Percentiles rank a stretch among this genome's conserved stretches.
These are phyloP conservation scores for Speoplatyrhinus poulsoni DNA, from an alignment of 2,113 vertebrate species.

Conservation along the genomic window DNA sequence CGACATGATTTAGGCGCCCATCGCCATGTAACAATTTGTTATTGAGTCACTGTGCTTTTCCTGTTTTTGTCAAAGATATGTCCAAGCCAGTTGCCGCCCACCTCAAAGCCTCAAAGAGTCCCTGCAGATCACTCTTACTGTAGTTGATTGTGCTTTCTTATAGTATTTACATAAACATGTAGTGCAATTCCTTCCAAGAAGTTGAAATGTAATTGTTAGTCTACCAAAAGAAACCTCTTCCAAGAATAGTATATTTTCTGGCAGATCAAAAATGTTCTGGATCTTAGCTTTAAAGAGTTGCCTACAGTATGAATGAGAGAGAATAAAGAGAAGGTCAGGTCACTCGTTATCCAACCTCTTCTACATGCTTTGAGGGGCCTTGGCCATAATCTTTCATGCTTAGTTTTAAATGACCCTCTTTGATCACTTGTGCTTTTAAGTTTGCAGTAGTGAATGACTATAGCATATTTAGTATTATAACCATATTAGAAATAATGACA, in stretches of 20 bases:
- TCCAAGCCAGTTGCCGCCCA: not conserved
- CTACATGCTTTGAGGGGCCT: too few species aligned
- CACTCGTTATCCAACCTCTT: not conserved
- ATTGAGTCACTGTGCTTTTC: slow-evolving; percentile 31
- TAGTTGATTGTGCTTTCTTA: slow-evolving; percentile 11
- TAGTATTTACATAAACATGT: not conserved
- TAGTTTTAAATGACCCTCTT: not conserved
- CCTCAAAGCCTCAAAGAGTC: slow-evolving; percentile 13
- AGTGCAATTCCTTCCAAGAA: not conserved
- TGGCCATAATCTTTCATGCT: not conserved
- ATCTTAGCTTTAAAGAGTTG: not conserved
- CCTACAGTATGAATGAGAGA: not conserved
- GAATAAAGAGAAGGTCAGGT: not conserved
- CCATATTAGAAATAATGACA: too few species aligned
- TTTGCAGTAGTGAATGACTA: too few species aligned
- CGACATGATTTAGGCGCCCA: slow-evolving; percentile 17
- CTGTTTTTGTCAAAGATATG: slow-evolving; percentile 22
- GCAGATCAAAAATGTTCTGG: not conserved
- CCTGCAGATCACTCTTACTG: not conserved
- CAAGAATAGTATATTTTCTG: not conserved
- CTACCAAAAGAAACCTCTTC: not conserved
- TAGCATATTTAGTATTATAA: too few species aligned
- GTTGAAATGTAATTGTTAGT: not conserved
- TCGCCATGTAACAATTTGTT: slow-evolving; percentile 23
- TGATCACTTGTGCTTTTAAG: not conserved